Conservation (phyloP, 23 tunicate genomes). For the Botrylloides violaceus region DNA sequence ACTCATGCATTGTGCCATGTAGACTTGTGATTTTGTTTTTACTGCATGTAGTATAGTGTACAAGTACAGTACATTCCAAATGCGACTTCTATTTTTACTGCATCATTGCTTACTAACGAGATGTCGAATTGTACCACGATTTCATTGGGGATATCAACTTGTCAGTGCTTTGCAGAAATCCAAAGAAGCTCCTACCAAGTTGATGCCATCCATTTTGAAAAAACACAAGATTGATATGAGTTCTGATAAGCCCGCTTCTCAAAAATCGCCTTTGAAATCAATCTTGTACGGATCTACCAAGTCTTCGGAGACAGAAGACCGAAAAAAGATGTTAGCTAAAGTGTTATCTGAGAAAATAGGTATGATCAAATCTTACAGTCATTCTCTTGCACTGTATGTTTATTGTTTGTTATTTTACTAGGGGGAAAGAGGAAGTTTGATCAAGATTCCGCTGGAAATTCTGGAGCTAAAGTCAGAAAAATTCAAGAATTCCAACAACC, state of each 20-base stretch:
- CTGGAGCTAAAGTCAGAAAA: neutral
- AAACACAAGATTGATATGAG: constrained; percentile 3
- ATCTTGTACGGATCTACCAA: neutral
- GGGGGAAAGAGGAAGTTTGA: constrained; percentile 13
- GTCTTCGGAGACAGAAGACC: constrained; percentile 6
- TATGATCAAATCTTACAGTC: neutral
- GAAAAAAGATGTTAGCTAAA: constrained; percentile 14
- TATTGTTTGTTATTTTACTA: neutral
- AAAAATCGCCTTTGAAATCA: constrained; percentile 22
- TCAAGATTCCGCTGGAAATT: neutral
- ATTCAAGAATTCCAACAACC: constrained; percentile 3
- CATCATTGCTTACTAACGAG: no score
- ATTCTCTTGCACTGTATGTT: neutral
- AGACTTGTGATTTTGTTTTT: no score
- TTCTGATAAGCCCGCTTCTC: neutral
- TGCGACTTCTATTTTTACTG: no score
- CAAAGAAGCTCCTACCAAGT: neutral
- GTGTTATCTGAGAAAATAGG: constrained; percentile 26
- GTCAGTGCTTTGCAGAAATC: neutral
- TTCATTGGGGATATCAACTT: no score
- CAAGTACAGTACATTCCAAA: no score
- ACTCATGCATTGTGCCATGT: no score
- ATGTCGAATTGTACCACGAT: no score
- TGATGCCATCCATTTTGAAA: neutral
- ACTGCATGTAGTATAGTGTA: no score